Percentiles rank a stretch among this genome's conserved stretches.
Evolutionary conservation across 2,113 vertebrate genomes (phyloP).

Genomic region (Bungarus multicinctus): DNA sequence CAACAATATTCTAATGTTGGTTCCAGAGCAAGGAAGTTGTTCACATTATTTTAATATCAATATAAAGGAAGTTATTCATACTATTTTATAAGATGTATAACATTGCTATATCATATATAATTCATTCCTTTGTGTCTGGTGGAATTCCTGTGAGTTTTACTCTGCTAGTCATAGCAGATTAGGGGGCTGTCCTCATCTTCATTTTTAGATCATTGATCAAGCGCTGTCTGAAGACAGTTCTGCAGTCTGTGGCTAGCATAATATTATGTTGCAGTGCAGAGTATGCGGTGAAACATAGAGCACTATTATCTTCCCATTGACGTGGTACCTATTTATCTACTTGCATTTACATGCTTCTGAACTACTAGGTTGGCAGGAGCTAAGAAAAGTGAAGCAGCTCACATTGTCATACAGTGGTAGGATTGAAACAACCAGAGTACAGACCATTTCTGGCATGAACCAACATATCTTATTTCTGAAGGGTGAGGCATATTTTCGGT

Average conservation of each 20-base stretch:
- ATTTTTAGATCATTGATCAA: not conserved
- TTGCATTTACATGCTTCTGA: not conserved
- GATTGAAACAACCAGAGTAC: not conserved
- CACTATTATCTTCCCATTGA: not conserved
- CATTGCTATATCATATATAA: not conserved
- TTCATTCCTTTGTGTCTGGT: not conserved
- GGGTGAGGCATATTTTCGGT: not conserved
- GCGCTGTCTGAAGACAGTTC: not conserved
- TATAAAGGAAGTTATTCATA: not conserved
- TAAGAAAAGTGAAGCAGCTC: not conserved
- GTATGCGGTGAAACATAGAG: not conserved
- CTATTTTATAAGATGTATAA: not conserved
- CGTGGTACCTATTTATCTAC: not conserved
- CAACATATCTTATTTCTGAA: not conserved
- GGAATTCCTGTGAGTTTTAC: not conserved
- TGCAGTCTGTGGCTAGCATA: not conserved
- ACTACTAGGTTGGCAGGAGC: not conserved
- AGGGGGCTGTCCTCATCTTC: not conserved
- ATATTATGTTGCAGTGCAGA: not conserved
- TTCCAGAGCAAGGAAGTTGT: not conserved
- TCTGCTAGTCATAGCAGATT: not conserved
- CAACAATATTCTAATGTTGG: not conserved
- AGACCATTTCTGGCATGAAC: not conserved
- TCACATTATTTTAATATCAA: not conserved
- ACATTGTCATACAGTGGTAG: not conserved